These are phyloP conservation scores for Thera britannica DNA, from an alignment of 2,888 invertebrate species.

Conservation along the genomic window DNA sequence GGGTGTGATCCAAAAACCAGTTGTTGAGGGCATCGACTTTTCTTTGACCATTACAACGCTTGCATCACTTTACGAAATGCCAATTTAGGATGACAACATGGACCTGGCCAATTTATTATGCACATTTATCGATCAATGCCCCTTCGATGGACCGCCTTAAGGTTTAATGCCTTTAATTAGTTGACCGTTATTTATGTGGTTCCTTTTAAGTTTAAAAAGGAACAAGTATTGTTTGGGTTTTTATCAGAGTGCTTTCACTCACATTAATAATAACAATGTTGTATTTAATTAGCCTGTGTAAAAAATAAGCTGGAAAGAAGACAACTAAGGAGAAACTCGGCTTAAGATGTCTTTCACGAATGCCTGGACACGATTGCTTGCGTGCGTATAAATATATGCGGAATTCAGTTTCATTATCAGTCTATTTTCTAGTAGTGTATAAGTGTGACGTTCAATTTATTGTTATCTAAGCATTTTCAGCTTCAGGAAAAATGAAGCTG, in stretches of 20 bases:
- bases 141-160: slow-evolving; percentile 44
- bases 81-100: slow-evolving; percentile 56
- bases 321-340: slow-evolving; percentile 69
- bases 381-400: slow-evolving; percentile 84
- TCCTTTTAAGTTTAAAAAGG: slow-evolving; percentile 5
- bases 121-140: slow-evolving; percentile 59
- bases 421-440: slow-evolving; percentile 71
- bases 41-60: slow-evolving; percentile 67
- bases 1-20: slow-evolving; percentile 61
- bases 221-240: slow-evolving; percentile 1
- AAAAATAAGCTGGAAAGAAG: slow-evolving; percentile 36
- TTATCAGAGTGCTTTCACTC: slow-evolving; percentile 13
- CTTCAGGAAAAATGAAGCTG: slow-evolving; percentile 78
- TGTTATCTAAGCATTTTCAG: slow-evolving; percentile 56
- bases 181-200: slow-evolving; percentile 38
- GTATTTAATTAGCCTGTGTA: slow-evolving; percentile 31
- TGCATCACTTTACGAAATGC: slow-evolving; percentile 66
- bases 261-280: slow-evolving; percentile 21
- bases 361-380: slow-evolving; percentile 73
- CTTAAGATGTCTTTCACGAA: slow-evolving; percentile 76
- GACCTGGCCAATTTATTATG: slow-evolving; percentile 57
- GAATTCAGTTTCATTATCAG: slow-evolving; percentile 84
- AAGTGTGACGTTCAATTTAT: slow-evolving; percentile 70
- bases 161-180: slow-evolving; percentile 55
- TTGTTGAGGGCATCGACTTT: slow-evolving; percentile 68